phyloP scores from a whole-genome alignment of 2,113 vertebrate species.

The Gadus macrocephalus region DNA sequence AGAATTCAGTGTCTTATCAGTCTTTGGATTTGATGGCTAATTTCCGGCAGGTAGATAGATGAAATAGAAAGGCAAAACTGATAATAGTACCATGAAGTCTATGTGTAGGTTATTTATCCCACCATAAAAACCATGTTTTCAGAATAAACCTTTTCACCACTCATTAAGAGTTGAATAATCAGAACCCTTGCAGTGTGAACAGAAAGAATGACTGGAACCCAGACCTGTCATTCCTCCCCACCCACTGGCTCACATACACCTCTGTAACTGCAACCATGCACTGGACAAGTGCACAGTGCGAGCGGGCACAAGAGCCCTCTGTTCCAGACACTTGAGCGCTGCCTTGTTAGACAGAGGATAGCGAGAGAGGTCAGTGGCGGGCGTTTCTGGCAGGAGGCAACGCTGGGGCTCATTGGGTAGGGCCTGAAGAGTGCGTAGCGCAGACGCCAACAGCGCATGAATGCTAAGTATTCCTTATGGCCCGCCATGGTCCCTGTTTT shows the following conservation, averaged over 20 bases:
- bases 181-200: slow-evolving; percentile 20
- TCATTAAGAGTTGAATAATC: no score
- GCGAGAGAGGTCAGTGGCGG: slow-evolving; percentile 47
- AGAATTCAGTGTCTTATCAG: no score
- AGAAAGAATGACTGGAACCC: slow-evolving; percentile 21
- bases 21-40: no score
- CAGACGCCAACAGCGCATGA: slow-evolving; percentile 21
- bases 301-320: slow-evolving; percentile 54
- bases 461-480: slow-evolving; percentile 61
- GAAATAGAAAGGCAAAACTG: no score
- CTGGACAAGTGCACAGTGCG: slow-evolving; percentile 39
- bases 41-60: no score
- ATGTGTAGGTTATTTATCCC: no score
- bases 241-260: slow-evolving; percentile 29
- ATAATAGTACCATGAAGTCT: no score
- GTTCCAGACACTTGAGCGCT: slow-evolving; percentile 59
- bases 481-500: slow-evolving; percentile 57
- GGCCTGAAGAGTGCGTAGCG: slow-evolving; percentile 42
- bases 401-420: slow-evolving; percentile 33
- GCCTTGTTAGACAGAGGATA: slow-evolving; percentile 45
- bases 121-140: no score
- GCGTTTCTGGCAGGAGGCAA: neutral
- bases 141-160: no score
- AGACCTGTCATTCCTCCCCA: slow-evolving; percentile 17
- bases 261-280: slow-evolving; percentile 36